Evolutionary conservation across 1,140 invertebrate species (phyloP).

Genomic region (Pogonomyrmex barbatus): DNA sequence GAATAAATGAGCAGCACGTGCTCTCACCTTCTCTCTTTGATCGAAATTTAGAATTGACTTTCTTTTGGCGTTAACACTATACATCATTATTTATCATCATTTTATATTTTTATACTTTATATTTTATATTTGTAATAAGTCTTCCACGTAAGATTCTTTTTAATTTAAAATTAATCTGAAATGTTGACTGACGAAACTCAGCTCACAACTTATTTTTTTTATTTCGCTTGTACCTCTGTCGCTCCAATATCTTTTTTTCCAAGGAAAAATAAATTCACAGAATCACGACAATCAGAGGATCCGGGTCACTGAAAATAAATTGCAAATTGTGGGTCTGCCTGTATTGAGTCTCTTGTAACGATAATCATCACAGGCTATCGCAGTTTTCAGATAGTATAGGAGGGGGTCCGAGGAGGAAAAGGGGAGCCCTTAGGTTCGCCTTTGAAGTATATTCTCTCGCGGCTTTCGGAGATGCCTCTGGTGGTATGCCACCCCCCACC

Average conservation of each 20-base stretch:
- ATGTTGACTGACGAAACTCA: background rate
- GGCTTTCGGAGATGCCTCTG: conserved; percentile 56
- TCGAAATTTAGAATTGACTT: background rate
- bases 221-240: background rate
- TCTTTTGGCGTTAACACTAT: background rate
- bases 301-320: background rate
- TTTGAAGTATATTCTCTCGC: conserved; percentile 12
- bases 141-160: background rate
- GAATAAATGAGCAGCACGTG: background rate
- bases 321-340: background rate
- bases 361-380: background rate
- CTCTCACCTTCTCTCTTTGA: background rate
- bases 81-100: background rate
- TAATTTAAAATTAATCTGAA: background rate
- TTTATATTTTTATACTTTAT: background rate
- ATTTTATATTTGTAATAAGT: background rate
- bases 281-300: background rate
- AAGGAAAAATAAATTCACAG: background rate
- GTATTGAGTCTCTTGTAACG: background rate
- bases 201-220: background rate
- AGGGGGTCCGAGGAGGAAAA: background rate
- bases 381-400: background rate
- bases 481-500: conserved; percentile 58
- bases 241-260: background rate
- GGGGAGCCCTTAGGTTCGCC: background rate